Conservation (phyloP, 2,113 vertebrate species). For the Bubo scandiacus region DNA sequence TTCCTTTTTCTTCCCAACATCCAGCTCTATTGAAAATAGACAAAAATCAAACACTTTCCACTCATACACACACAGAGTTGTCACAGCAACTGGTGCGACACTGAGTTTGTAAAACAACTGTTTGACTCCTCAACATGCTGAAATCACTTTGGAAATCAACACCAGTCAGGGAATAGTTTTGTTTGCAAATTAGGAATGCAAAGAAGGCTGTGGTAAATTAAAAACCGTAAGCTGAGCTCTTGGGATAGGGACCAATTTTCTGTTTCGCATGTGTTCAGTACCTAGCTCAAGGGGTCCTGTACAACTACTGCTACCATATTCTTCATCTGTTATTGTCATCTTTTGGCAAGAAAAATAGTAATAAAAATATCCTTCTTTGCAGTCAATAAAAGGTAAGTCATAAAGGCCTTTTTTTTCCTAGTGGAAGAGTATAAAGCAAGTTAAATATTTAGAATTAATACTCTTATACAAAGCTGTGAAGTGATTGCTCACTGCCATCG, state of each 20-base stretch:
- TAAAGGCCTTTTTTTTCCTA: neutral
- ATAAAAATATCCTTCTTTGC: neutral
- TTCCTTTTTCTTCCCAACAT: neutral
- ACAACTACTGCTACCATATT: neutral
- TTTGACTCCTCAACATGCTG: conserved; percentile 51
- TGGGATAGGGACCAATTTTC: conserved; percentile 24
- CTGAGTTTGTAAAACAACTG: conserved; percentile 44
- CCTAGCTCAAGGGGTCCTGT: neutral
- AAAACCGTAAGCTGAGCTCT: conserved; percentile 62
- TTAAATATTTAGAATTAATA: neutral
- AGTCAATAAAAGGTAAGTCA: neutral
- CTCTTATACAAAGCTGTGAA: neutral
- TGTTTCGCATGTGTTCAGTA: neutral
- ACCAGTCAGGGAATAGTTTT: conserved; percentile 38
- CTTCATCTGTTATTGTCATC: neutral
- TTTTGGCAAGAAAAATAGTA: neutral
- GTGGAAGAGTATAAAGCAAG: neutral
- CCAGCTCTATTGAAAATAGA: conserved; percentile 8
- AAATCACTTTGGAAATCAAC: conserved; percentile 55
- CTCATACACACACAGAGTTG: conserved; percentile 34
- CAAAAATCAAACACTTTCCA: conserved; percentile 32
- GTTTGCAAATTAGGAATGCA: conserved; percentile 68
- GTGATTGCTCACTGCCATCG: neutral
- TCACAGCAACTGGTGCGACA: conserved; percentile 69
- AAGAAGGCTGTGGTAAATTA: conserved; percentile 64